Conservation (phyloP, 2,113 vertebrate genomes). For the Centropristis striata region DNA sequence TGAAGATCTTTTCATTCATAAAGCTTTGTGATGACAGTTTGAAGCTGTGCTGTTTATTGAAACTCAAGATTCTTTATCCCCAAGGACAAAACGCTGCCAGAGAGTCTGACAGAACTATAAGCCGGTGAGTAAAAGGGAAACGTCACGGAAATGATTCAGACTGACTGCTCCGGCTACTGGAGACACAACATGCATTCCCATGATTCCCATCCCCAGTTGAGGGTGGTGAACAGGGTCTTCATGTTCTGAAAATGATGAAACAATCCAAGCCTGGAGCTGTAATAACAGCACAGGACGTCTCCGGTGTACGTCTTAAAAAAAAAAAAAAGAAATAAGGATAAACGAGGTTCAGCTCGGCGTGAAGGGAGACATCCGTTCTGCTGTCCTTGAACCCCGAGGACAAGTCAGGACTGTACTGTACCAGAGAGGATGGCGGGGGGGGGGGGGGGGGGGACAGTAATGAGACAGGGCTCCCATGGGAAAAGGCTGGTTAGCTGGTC, state of each 20-base stretch:
- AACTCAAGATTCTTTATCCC: slow-evolving; percentile 13
- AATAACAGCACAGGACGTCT: slow-evolving; percentile 53
- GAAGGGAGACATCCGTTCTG: slow-evolving; percentile 47
- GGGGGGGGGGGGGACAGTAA: not conserved
- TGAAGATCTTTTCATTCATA: too few species aligned
- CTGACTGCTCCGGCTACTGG: slow-evolving; percentile 29
- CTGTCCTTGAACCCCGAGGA: slow-evolving; percentile 45
- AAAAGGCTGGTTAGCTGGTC: slow-evolving; percentile 17
- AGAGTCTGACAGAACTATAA: slow-evolving; percentile 26
- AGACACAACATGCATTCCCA: slow-evolving; percentile 56
- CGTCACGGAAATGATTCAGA: slow-evolving; percentile 38
- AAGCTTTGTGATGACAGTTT: not conserved
- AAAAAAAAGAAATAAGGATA: slow-evolving; percentile 64
- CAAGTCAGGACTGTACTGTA: not conserved
- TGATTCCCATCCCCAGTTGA: slow-evolving; percentile 40
- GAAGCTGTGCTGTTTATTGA: not conserved
- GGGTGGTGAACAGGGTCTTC: slow-evolving; percentile 12
- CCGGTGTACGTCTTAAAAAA: slow-evolving; percentile 39
- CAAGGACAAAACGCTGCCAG: not conserved
- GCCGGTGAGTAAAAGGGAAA: slow-evolving; percentile 15
- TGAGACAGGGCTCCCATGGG: slow-evolving; percentile 12
- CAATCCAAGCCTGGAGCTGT: slow-evolving; percentile 51
- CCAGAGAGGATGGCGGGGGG: not conserved
- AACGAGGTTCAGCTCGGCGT: slow-evolving; percentile 37
- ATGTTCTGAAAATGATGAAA: slow-evolving; percentile 39